A percentile compares a stretch with the other conserved stretches of the same genome.
Evolutionary conservation across 2,797 vertebrate species (phyloP).

Genomic region (Chiroxiphia lanceolata): DNA sequence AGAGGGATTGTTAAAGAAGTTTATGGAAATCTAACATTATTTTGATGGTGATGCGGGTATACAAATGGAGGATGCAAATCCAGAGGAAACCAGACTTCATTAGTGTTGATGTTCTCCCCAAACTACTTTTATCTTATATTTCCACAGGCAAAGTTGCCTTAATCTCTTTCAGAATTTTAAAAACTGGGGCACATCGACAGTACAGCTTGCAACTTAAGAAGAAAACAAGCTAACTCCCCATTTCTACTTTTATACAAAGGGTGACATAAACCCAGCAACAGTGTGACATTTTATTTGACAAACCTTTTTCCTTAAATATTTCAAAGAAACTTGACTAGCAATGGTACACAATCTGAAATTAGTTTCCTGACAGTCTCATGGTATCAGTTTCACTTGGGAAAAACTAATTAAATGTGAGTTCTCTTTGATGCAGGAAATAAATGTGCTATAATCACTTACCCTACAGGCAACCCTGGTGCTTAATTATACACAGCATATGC

Average conservation of each 20-base stretch:
- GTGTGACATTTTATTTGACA: neutral
- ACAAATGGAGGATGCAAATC: neutral
- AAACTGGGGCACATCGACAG: neutral
- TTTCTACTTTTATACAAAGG: neutral
- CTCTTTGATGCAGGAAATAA: slow-evolving; percentile 40
- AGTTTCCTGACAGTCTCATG: neutral
- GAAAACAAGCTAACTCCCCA: neutral
- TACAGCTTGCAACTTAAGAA: neutral
- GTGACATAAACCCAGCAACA: neutral
- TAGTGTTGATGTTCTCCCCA: neutral
- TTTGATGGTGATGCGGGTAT: neutral
- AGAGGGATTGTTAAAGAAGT: neutral
- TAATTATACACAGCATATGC: neutral
- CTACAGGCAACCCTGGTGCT: neutral
- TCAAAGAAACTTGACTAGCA: slow-evolving; percentile 24
- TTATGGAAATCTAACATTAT: neutral
- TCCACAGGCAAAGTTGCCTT: neutral
- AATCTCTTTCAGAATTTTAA: neutral
- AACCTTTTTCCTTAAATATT: neutral
- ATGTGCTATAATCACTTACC: neutral
- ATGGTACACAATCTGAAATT: slow-evolving; percentile 11
- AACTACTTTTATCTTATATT: neutral
- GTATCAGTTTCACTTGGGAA: slow-evolving; percentile 40
- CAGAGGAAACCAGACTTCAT: neutral
- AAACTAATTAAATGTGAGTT: slow-evolving; percentile 53